Evolutionary conservation across 2,113 vertebrate species (phyloP), one percentile per base, ranked within the genome.

Genomic region (Turdus rufiventris): DNA sequence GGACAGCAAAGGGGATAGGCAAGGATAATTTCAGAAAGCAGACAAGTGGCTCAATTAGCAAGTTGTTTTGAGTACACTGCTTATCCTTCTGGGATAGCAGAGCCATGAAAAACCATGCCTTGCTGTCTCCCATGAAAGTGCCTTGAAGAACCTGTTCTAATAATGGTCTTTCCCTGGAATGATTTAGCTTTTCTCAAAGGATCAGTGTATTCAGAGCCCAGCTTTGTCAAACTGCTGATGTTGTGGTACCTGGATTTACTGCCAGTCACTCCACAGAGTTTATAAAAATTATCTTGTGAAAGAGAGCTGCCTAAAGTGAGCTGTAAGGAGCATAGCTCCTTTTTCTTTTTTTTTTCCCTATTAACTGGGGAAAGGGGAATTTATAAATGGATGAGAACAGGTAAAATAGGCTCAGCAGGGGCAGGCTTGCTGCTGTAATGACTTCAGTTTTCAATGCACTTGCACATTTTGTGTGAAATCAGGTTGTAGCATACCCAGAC

Each of bases 191-290:
- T 90, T 40, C 79, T 58, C 40, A 15, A 43, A 88, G 54, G 36
- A 60, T 4, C 7, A 2, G 25, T 1, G 1, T 5, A 28, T 19
- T 29, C 21, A 10, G 38, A 85, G 43, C 4, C 0, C 2, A 81
- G 61, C 24, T 81, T 34, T 56, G 38, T 18, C 45, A 76, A 10
- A 18, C 36, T 51, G n/a, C 29, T 68, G 36, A 13, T 15, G 23
- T 20, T 43, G 23, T 66, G 40, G 15, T 56, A 74, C 25, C 19
- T 8, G 10, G 31, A 43, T 57, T 28, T 61, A 33, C 2, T 36
- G 42, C 62, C 81, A 58, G 38, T 2, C 38, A 57, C 36, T 63
- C 42, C 1, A 51, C 48, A 50, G 24, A 1, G 1, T 42, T 86
- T 24, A 16, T 1, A 5, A 0, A 3, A 56, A 74, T 8, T 57